Evolutionary conservation across 2,888 invertebrate genomes (phyloP).

Genomic region (Dryomyza anilis): DNA sequence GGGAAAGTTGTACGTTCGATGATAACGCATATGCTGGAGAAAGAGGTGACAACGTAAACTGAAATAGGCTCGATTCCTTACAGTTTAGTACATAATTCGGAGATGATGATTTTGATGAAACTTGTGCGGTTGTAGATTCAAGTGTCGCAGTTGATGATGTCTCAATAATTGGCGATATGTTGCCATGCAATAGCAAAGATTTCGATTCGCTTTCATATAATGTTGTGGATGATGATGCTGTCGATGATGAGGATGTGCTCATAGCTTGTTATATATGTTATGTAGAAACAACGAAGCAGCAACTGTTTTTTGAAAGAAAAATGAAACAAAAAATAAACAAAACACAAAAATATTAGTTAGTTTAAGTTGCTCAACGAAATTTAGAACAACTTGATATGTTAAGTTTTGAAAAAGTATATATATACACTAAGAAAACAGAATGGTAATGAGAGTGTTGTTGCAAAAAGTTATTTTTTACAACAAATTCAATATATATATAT

Average conservation of each 20-base stretch:
- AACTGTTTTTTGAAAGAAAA: not conserved
- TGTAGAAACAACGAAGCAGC: too few species aligned
- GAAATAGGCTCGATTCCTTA: not conserved
- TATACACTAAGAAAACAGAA: too few species aligned
- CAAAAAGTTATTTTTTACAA: too few species aligned
- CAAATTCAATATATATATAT: too few species aligned
- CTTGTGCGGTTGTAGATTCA: slow-evolving; percentile 11
- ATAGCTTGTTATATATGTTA: slow-evolving; percentile 9
- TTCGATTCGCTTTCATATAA: slow-evolving; percentile 13
- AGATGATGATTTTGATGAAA: slow-evolving; percentile 22
- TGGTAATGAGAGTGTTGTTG: not conserved
- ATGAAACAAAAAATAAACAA: not conserved
- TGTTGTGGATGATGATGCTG: not conserved
- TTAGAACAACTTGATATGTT: too few species aligned
- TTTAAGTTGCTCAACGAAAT: not conserved
- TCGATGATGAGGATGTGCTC: slow-evolving; percentile 16
- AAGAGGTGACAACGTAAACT: slow-evolving; percentile 5
- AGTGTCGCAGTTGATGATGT: slow-evolving; percentile 10
- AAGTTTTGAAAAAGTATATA: too few species aligned
- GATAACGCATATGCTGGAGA: not conserved
- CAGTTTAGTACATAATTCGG: not conserved
- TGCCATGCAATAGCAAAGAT: not conserved
- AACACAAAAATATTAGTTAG: not conserved
- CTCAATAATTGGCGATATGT: slow-evolving; percentile 21
- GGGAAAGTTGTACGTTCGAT: not conserved